These are phyloP conservation scores for Pseudomyrmex gracilis DNA, from an alignment of 1,140 invertebrate species.

Conservation along the genomic window DNA sequence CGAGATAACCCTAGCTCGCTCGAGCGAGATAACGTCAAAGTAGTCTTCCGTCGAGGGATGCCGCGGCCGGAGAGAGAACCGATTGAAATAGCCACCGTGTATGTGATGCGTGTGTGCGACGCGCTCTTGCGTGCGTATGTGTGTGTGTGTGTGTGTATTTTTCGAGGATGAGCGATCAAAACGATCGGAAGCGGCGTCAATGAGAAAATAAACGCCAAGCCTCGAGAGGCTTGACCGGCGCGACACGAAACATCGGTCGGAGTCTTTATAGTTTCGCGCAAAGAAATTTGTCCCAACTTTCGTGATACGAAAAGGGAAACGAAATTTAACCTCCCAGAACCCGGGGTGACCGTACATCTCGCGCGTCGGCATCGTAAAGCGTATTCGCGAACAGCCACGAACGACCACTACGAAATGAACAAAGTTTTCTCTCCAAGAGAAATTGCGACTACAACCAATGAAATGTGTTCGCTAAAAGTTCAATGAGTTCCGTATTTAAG, in stretches of 20 bases:
- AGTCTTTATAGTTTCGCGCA: constrained; percentile 16
- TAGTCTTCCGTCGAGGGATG: constrained; percentile 67
- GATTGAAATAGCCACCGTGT: constrained; percentile 67
- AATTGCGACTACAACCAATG: constrained; percentile 7
- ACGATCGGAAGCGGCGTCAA: constrained; percentile 65
- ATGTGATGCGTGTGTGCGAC: no score
- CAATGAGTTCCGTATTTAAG: constrained; percentile 34
- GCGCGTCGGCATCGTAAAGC: constrained; percentile 32
- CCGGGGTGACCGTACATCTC: constrained; percentile 36
- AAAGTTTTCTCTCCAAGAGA: constrained; percentile 47
- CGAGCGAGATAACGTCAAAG: constrained; percentile 80
- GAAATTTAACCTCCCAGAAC: constrained; percentile 9
- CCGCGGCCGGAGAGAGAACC: constrained; percentile 55
- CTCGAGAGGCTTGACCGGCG: not conserved
- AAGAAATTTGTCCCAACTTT: constrained; percentile 46
- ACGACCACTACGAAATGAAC: constrained; percentile 47
- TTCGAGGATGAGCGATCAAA: constrained; percentile 71
- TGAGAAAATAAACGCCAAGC: constrained; percentile 67
- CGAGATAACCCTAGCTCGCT: constrained; percentile 77
- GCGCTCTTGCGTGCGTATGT: not conserved
- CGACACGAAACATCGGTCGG: constrained; percentile 37
- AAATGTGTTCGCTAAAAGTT: constrained; percentile 26
- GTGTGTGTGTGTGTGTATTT: constrained; percentile 35
- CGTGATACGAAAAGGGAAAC: constrained; percentile 13
- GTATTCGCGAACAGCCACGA: constrained; percentile 33